A percentile compares a stretch with the other conserved stretches of the same genome.
These are phyloP conservation scores for Coryphaenoides rupestris DNA, from an alignment of 2,113 vertebrate genomes.

Conservation along the genomic window DNA sequence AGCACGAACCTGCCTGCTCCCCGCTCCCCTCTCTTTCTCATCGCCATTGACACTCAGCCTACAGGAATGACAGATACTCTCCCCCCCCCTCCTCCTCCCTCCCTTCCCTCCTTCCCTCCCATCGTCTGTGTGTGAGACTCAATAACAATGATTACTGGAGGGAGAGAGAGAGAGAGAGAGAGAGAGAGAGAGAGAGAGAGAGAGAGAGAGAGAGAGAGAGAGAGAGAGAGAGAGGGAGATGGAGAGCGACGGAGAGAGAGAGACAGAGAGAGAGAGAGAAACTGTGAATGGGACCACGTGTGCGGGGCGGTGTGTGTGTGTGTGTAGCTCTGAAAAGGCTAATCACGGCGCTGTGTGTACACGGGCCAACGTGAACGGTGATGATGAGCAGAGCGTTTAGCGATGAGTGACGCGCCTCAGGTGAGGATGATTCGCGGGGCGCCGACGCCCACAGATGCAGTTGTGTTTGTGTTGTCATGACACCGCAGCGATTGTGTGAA, in stretches of 20 bases:
- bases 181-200: too few species aligned
- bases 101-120: too few species aligned
- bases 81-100: slow-evolving; percentile 32
- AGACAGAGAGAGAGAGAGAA: not conserved
- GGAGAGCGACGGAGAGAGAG: too few species aligned
- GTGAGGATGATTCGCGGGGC: slow-evolving; percentile 53
- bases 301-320: too few species aligned
- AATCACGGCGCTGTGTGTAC: slow-evolving; percentile 37
- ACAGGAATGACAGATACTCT: slow-evolving; percentile 58
- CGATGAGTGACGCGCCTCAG: slow-evolving; percentile 30
- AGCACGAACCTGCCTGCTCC: slow-evolving; percentile 59
- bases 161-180: too few species aligned
- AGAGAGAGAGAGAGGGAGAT: too few species aligned
- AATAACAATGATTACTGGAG: slow-evolving; percentile 45
- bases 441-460: not conserved
- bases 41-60: slow-evolving; percentile 66
- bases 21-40: slow-evolving; percentile 66
- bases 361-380: slow-evolving; percentile 52
- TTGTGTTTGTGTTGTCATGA: not conserved
- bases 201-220: too few species aligned
- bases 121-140: slow-evolving; percentile 18
- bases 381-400: slow-evolving; percentile 45
- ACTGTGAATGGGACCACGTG: slow-evolving; percentile 54
- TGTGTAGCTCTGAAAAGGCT: slow-evolving; percentile 39
- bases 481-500: not conserved